Evolutionary conservation across 2,888 invertebrate species (phyloP).

Genomic region (Lordiphosa andalusiaca): DNA sequence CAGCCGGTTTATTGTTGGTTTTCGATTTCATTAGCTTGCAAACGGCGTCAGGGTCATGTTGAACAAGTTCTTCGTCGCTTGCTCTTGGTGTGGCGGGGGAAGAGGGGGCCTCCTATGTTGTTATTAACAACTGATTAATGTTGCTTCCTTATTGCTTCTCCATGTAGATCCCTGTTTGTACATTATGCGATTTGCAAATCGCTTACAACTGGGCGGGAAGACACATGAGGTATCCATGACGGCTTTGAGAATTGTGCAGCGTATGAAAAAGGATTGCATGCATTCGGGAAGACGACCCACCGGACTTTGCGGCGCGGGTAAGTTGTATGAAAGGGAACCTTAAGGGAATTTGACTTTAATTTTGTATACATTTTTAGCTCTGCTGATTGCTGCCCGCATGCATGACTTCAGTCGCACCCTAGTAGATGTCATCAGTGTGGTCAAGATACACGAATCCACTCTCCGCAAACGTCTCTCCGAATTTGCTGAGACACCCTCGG

Average conservation of each 20-base stretch:
- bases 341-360: background rate
- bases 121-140: conserved; percentile 17
- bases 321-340: conserved; percentile 29
- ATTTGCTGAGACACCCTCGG: conserved; percentile 98
- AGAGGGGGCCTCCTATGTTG: background rate
- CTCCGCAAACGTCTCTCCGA: conserved; percentile 94
- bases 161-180: conserved; percentile 95
- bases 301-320: conserved; percentile 98
- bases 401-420: conserved; percentile 94
- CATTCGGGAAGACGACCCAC: conserved; percentile 97
- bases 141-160: conserved; percentile 32
- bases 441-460: conserved; percentile 97
- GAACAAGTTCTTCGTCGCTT: conserved; percentile 64
- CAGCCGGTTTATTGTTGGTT: conserved; percentile 55
- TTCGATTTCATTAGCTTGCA: conserved; percentile 58
- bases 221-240: conserved; percentile 97
- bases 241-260: conserved; percentile 93
- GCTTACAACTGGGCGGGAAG: conserved; percentile 94
- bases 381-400: conserved; percentile 95
- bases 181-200: conserved; percentile 95
- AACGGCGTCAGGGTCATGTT: conserved; percentile 61
- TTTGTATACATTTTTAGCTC: conserved; percentile 82
- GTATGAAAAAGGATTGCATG: conserved; percentile 99
- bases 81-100: conserved; percentile 4
- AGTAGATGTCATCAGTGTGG: conserved; percentile 94